Base-by-base conservation (phyloP, 23 tunicate species). In the Trididemnum miniatum region DNA sequence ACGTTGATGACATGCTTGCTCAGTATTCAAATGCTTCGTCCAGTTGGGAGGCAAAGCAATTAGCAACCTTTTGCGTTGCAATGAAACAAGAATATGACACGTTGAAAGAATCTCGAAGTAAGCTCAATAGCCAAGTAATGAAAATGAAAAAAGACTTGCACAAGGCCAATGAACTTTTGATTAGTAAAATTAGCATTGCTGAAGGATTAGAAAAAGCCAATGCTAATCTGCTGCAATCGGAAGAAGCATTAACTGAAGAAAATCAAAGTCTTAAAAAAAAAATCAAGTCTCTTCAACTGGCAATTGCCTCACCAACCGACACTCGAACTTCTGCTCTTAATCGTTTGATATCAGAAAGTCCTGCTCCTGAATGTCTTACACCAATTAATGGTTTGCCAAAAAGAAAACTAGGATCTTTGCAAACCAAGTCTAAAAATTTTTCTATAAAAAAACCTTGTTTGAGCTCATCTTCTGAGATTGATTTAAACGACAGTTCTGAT, bases 71-170 rank as follows among this genome's bases (percentile, higher is more conserved):
- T 49, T 92, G 97, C 49, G 82, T 82, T 20, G 83, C 97, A n/a
- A 49, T 92, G 81, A 92, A 92, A 77, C 97, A 92, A 71, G 97
- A 92, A 75, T 92, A 64, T 72, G 97, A 92, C 64, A 73, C 65
- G 0, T 29, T 92, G 1, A 92, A 92, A 60, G 40, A 64, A 24
- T 79, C 88, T 5, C 76, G 87, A 33, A 72, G 44, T 71, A 83
- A 80, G 31, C 51, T 77, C 0, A 79, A 62, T 33, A 33, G 29
- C 28, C 89, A 92, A 40, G 34, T 79, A 25, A 87, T 78, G 86
- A 92, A 87, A 83, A 35, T 71, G 29, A 82, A 91, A 62, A 52
- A 76, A 40, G 87, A 82, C 22, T 49, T 84, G 9, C 89, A 84
- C 30, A 50, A 74, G 5, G 62, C 54, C 0, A 51, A 80, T 20